These are phyloP conservation scores for Malurus alboscapulatus DNA, from an alignment of 2,113 vertebrate species.

Conservation along the genomic window DNA sequence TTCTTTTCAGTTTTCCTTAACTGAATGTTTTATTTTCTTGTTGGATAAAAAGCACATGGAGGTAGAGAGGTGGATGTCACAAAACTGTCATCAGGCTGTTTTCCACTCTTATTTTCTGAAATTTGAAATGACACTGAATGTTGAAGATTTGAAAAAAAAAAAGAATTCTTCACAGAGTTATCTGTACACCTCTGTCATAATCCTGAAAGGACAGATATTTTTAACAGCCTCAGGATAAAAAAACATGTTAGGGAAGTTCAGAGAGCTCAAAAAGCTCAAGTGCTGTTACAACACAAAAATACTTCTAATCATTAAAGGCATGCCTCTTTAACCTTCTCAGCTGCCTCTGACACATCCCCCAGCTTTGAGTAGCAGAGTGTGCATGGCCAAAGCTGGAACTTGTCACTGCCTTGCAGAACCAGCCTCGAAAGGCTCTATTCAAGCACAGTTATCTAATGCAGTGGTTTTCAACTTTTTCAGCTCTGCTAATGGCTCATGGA, in stretches of 20 bases:
- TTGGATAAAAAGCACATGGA: constrained; percentile 10
- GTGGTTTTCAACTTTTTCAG: not conserved
- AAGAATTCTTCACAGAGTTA: not conserved
- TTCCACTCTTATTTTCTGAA: constrained; percentile 45
- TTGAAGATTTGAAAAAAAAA: not conserved
- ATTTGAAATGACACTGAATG: constrained; percentile 37
- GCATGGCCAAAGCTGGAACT: not conserved
- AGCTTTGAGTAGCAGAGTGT: not conserved
- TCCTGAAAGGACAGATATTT: constrained; percentile 41
- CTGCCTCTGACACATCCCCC: not conserved
- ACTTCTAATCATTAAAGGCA: constrained; percentile 33
- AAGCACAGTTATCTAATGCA: not conserved
- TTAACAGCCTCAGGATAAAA: constrained; percentile 45
- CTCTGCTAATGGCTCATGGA: not conserved
- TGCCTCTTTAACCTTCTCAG: constrained; percentile 5
- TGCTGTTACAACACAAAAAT: constrained; percentile 3
- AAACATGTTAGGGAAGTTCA: constrained; percentile 41
- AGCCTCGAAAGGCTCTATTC: not conserved
- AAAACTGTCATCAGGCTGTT: constrained; percentile 49
- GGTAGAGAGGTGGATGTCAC: constrained; percentile 23
- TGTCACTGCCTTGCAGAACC: not conserved
- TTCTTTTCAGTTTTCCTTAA: not conserved
- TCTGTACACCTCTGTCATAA: constrained; percentile 54
- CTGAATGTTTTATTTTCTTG: constrained; percentile 12
- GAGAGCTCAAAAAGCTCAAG: not conserved